Evolutionary conservation across 2,888 invertebrate genomes (phyloP).

Genomic region (Biston betularia): DNA sequence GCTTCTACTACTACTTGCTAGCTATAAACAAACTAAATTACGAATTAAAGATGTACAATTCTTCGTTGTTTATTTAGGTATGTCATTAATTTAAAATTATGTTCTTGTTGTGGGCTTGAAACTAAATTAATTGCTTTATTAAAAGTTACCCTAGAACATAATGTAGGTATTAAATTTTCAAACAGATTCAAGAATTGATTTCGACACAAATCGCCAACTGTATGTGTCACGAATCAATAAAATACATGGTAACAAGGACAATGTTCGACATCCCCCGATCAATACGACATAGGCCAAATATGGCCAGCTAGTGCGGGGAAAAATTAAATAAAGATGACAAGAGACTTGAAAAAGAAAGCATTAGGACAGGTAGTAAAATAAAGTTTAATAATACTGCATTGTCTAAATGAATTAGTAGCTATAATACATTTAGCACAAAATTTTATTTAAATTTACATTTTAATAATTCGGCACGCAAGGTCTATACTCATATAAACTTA

Average conservation of each 20-base stretch:
- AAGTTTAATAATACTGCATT: neutral
- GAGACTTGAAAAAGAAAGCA: neutral
- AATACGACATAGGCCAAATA: conserved; percentile 51
- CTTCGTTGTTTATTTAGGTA: too few relatives aligned
- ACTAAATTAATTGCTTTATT: neutral
- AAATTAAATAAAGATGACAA: conserved; percentile 11
- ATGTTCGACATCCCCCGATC: conserved; percentile 59
- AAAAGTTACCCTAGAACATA: neutral
- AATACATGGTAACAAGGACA: conserved; percentile 70
- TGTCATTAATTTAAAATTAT: too few relatives aligned
- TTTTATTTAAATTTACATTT: neutral
- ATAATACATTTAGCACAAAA: neutral
- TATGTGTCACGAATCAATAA: conserved; percentile 75
- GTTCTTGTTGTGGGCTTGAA: too few relatives aligned
- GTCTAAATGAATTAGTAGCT: too few relatives aligned
- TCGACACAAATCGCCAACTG: conserved; percentile 61
- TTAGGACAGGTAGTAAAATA: neutral
- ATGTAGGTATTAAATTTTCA: conserved; percentile 2
- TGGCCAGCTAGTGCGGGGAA: conserved; percentile 42
- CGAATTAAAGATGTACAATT: too few relatives aligned
- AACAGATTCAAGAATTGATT: conserved; percentile 46
- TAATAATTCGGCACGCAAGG: neutral
- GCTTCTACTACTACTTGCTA: too few relatives aligned
- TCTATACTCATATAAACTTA: neutral
- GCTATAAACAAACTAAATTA: too few relatives aligned